Base-by-base conservation (phyloP, 2,797 vertebrate species). In the Onychomys leucogaster region DNA sequence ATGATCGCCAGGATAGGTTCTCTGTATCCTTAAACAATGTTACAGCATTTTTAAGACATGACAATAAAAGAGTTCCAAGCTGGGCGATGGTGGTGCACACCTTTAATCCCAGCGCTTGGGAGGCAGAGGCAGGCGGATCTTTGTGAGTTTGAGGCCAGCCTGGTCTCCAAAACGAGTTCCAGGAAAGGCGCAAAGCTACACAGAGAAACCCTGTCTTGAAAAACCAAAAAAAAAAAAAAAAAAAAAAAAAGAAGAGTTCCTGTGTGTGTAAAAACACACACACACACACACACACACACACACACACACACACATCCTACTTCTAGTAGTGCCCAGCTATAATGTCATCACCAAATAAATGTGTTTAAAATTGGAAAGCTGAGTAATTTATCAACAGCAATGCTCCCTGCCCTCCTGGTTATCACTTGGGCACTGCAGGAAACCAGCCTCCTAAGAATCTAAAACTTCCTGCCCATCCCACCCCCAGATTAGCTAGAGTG, bases 331-430 rank as follows among this genome's bases (percentile, higher is more conserved):
- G 23, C 5, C 27, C 67, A 73, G 5, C 11, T 32, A 43, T n/a
- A 94, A 73, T 67, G 14, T 73, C 52, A 41, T n/a, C 57, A 32
- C 63, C 46, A 82, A 93, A 69, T 41, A 78, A 78, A 80, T 37
- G 29, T 25, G 57, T 37, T 90, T 19, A 95, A 92, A 96, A 87
- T 17, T 73, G 11, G 11, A 82, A 91, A 91, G 29, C 67, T 84
- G 16, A 49, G 73, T 55, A 76, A 59, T 43, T 77, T n/a, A 83
- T 65, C 82, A 86, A 11, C 16, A 73, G 52, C 32, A 55, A 23
- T 25, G 7, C 4, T 41, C 59, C 25, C 52, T 86, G 8, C 3
- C 2, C 12, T 86, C 65, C 49, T 88, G 41, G 2, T 34, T 49
- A 34, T 23, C 25, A 41, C 17, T 84, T n/a, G 41, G 11, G n/a